Evolutionary conservation across 2,888 invertebrate species (phyloP), one percentile per base, ranked within the genome.

Genomic region (Acanthopleura granulata): DNA sequence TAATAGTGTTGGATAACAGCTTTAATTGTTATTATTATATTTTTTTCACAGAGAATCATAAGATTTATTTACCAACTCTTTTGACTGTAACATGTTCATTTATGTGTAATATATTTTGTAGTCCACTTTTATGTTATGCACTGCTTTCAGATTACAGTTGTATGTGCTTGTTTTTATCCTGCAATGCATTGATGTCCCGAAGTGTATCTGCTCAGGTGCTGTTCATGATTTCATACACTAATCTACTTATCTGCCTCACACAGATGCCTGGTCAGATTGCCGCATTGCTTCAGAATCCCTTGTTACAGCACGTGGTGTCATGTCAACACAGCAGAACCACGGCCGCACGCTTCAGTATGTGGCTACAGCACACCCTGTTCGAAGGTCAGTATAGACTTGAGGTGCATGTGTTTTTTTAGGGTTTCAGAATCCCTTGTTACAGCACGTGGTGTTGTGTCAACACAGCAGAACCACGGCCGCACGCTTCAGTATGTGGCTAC

Each of bases 191-290:
- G 4, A 40, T 3, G 40, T 9, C 9, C 40, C 3, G 40, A 9
- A 40, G 40, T 40, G 9, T 9, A 6, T 40, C 4, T 40, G 3
- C 40, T 40, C 22, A 72, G 22, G 0, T 50, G 12, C 51, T 29
- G 18, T 66, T 62, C 25, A 25, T 22, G 16, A 30, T 40, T 40
- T 22, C 74, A 22, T n/a, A 40, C 3, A 40, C 40, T n/a, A n/a
- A n/a, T n/a, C n/a, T n/a, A 40, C 25, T 73, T 22, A 25, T n/a
- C 49, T 80, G 75, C 40, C 40, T 9, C 9, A 40, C 40, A 49
- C 76, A 88, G 87, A 82, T 83, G 73, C 89, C 88, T 0, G 84
- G 85, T 74, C 87, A 88, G 81, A 83, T 88, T 22, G 87, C 84
- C n/a, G 81, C 86, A 0, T 84, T 84, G 12, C 77, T 89, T 22